phyloP scores from a whole-genome alignment of 2,113 vertebrate genomes.

The Struthidea cinerea region DNA sequence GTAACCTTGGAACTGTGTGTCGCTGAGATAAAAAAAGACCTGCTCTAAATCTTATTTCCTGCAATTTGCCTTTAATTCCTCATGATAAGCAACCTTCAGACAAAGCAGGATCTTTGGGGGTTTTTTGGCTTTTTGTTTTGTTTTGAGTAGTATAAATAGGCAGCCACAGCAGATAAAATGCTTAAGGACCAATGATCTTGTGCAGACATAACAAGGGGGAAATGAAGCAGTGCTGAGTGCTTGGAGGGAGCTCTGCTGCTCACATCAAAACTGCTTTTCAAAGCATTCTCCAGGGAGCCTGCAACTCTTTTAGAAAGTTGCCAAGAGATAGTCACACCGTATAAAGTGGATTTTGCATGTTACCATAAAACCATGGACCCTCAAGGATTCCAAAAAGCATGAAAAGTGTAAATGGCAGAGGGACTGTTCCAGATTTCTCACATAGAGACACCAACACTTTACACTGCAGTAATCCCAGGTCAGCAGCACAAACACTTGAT shows the following conservation, averaged over 20 bases:
- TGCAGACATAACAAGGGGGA: not conserved
- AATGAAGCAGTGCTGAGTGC: not conserved
- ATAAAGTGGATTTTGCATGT: fast-evolving
- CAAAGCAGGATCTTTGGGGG: not conserved
- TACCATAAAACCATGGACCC: not conserved
- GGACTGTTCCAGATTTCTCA: not conserved
- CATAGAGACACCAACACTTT: not conserved
- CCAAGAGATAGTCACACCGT: not conserved
- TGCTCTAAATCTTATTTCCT: not conserved
- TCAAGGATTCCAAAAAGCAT: not conserved
- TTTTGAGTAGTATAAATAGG: not conserved
- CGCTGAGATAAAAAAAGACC: not conserved
- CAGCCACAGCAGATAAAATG: not conserved
- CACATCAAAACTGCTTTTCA: not conserved
- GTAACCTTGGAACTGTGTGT: not conserved
- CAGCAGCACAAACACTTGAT: not conserved
- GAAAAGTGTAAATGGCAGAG: not conserved
- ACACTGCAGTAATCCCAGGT: not conserved
- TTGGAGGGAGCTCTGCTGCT: not conserved
- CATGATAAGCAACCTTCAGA: not conserved
- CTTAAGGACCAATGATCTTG: not conserved
- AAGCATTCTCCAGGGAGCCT: not conserved
- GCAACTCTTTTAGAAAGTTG: not conserved
- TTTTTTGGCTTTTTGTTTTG: not conserved
- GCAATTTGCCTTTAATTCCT: not conserved